phyloP scores from a whole-genome alignment of 2,797 vertebrate species.

The Naso thynnoides region DNA sequence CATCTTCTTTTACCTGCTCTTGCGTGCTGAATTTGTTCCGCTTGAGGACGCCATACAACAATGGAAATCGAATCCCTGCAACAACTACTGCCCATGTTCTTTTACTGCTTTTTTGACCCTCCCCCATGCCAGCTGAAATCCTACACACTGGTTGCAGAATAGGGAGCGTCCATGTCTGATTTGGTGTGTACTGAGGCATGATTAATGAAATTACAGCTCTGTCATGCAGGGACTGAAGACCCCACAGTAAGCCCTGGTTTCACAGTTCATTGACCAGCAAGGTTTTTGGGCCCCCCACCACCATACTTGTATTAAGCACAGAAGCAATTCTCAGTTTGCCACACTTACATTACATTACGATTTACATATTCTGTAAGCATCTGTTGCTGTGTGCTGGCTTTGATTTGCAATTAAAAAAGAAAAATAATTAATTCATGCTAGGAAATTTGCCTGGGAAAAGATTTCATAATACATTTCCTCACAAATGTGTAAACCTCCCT shows the following conservation, averaged over 20 bases:
- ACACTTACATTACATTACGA: no score
- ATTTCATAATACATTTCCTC: slow-evolving; percentile 34
- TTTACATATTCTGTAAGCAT: slow-evolving; percentile 58
- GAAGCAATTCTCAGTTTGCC: slow-evolving; percentile 48
- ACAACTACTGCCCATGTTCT: slow-evolving; percentile 9
- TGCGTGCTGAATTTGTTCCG: slow-evolving; percentile 67
- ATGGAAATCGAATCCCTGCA: slow-evolving; percentile 53
- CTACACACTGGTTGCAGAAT: slow-evolving; percentile 47
- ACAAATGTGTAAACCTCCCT: slow-evolving; percentile 15
- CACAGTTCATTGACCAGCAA: slow-evolving; percentile 24
- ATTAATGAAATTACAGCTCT: slow-evolving; percentile 73
- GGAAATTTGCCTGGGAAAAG: slow-evolving; percentile 11
- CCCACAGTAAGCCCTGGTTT: slow-evolving; percentile 43
- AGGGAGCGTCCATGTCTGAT: slow-evolving; percentile 68
- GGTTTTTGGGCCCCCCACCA: not conserved
- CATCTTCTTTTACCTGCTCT: slow-evolving; percentile 50
- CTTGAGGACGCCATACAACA: slow-evolving; percentile 43
- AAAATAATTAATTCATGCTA: slow-evolving; percentile 28
- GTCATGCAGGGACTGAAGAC: slow-evolving; percentile 62
- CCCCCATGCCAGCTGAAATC: slow-evolving; percentile 20
- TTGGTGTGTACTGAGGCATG: slow-evolving; percentile 66
- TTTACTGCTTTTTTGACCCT: slow-evolving; percentile 32
- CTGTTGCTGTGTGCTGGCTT: slow-evolving; percentile 51
- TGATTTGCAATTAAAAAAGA: slow-evolving; percentile 50
- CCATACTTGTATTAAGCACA: slow-evolving; percentile 21